These are phyloP conservation scores for Idaea straminata DNA, from an alignment of 2,888 invertebrate genomes.

Conservation along the genomic window DNA sequence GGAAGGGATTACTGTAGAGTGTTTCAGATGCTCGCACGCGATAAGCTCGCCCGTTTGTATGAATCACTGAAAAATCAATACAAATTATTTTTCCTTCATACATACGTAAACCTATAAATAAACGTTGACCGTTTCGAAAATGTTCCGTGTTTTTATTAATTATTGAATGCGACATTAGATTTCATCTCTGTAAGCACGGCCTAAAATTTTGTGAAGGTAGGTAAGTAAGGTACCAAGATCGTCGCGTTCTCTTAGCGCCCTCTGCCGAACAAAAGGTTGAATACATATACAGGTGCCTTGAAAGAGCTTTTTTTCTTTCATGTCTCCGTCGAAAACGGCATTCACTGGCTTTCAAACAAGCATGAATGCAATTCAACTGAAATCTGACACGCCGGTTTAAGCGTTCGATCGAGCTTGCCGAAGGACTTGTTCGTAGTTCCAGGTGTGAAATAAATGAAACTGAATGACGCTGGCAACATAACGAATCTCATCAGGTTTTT, in stretches of 20 bases:
- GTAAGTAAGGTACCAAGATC: conserved; percentile 17
- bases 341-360: conserved; percentile 49
- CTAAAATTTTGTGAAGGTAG: conserved; percentile 13
- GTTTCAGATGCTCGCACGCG: no score
- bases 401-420: not conserved
- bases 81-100: not conserved
- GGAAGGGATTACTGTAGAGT: not conserved
- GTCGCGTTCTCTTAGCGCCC: conserved; percentile 43
- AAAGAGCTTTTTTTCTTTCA: conserved; percentile 56
- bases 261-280: conserved; percentile 57
- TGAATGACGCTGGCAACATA: conserved; percentile 1
- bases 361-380: conserved; percentile 50
- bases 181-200: conserved; percentile 12
- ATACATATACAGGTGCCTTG: conserved; percentile 53
- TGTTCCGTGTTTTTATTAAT: not conserved
- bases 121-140: not conserved
- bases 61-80: no score
- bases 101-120: not conserved
- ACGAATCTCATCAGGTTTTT: no score
- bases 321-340: conserved; percentile 53
- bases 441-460: conserved; percentile 13
- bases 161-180: not conserved
- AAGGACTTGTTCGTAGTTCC: not conserved
- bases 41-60: no score
- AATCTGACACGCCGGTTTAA: conserved; percentile 27